Evolutionary conservation across 2,888 invertebrate genomes (phyloP), one percentile per base, ranked within the genome.

Genomic region (Syrphus vitripennis): DNA sequence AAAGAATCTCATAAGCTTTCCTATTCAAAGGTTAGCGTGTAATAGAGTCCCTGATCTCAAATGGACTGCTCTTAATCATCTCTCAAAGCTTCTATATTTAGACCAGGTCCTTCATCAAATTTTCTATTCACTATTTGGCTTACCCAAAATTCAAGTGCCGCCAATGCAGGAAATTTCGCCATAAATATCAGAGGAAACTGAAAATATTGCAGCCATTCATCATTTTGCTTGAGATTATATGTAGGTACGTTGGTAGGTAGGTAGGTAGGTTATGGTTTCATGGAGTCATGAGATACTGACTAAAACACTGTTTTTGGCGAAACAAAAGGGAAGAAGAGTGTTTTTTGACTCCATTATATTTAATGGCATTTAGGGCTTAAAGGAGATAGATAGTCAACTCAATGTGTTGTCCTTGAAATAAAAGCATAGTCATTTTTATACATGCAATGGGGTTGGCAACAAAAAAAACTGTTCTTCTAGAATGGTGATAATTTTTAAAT

Each of bases 201-300:
- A 67, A 84, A 84, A 81, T 84, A 84, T 84, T 84, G 81, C 84
- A 67, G 31, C 81, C 81, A 84, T 84, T 81, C 71, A 84, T 84
- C 84, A 81, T 84, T 53, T 81, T 53, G n/a, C 76, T 40, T 61
- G 31, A 81, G 76, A 81, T 76, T 67, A 57, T 31, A 45, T 19
- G 10, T 31, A 12, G 48, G 24, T 12, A 55, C 16, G 14, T 7
- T 6, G n/a, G 6, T 10, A 21, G 4, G 24, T 24, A 59, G 19
- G 6, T 34, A 34, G 14, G 1, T 19, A 50, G 3, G 14, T 63
- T 21, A 21, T 45, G 12, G 65, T 19, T 9, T 42, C 24, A 29
- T 65, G 16, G 31, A 31, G 42, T 26, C 31, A 31, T 31, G 65
- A 45, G 63, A 63, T 65, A 29, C 10, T 10, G 29, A 65, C 63